Percentiles rank a stretch among this genome's conserved stretches.
phyloP scores from a whole-genome alignment of 2,113 vertebrate species.

The Butastur rufipennis region DNA sequence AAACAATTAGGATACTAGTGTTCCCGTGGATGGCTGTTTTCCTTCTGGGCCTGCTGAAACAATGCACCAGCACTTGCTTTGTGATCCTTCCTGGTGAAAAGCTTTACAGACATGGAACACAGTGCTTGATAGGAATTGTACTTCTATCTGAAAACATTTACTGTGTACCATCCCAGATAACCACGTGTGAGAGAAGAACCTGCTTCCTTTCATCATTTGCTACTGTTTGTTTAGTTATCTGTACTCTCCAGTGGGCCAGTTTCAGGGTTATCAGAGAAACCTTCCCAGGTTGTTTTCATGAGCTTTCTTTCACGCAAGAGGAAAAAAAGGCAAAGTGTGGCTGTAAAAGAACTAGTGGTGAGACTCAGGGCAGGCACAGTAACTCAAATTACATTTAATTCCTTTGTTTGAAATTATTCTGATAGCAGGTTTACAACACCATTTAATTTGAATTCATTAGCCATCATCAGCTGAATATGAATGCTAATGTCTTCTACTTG shows the following conservation, averaged over 20 bases:
- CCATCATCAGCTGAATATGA: not conserved
- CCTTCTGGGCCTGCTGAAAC: not conserved
- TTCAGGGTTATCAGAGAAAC: not conserved
- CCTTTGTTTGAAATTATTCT: not conserved
- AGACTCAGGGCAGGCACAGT: not conserved
- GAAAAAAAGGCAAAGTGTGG: not conserved
- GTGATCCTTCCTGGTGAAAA: not conserved
- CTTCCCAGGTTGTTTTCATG: not conserved
- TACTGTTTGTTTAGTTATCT: slow-evolving; percentile 17
- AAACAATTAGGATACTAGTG: not conserved
- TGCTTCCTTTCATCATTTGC: not conserved
- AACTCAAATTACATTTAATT: not conserved
- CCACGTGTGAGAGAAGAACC: not conserved
- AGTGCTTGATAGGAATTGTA: not conserved
- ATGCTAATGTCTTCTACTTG: not conserved
- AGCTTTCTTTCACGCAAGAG: not conserved
- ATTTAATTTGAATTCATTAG: not conserved
- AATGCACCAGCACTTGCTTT: not conserved
- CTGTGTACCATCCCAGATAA: not conserved
- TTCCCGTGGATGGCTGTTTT: not conserved
- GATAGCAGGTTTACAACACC: not conserved
- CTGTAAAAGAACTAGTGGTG: not conserved
- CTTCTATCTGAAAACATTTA: not conserved
- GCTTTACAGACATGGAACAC: not conserved
- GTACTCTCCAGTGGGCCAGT: not conserved